These are phyloP conservation scores for Pandion haliaetus DNA, from an alignment of 2,113 vertebrate species.

Conservation along the genomic window DNA sequence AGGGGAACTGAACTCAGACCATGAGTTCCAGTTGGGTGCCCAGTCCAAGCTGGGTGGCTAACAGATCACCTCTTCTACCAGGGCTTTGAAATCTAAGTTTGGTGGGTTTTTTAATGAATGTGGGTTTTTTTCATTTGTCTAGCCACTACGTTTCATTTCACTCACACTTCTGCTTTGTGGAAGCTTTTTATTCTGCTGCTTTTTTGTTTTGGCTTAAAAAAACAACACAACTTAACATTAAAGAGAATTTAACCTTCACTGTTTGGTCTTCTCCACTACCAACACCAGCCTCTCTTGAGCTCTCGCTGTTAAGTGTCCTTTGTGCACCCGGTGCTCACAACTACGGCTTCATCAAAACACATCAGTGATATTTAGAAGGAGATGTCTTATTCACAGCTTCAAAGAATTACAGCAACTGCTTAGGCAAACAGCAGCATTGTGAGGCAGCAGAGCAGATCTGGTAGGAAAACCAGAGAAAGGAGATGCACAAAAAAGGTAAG, in stretches of 20 bases:
- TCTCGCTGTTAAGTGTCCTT: not conserved
- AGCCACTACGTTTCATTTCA: slow-evolving; percentile 48
- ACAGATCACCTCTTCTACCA: not conserved
- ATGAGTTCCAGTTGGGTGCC: slow-evolving; percentile 28
- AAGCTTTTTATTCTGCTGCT: not conserved
- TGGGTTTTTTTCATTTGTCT: not conserved
- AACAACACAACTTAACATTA: not conserved
- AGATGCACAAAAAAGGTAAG: not conserved
- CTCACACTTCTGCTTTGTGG: slow-evolving; percentile 56
- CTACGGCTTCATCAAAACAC: not conserved
- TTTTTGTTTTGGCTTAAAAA: not conserved
- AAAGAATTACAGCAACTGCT: not conserved
- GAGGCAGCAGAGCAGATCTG: not conserved
- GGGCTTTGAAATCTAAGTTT: not conserved
- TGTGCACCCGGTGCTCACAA: not conserved
- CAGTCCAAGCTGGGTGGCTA: not conserved
- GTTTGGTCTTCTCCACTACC: not conserved
- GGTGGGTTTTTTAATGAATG: not conserved
- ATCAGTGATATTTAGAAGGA: not conserved
- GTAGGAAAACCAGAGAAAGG: slow-evolving; percentile 24
- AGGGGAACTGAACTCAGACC: slow-evolving; percentile 36
- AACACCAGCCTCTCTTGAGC: not conserved
- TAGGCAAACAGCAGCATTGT: not conserved
- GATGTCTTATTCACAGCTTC: not conserved
- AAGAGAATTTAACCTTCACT: not conserved